Conservation (phyloP, 2,888 invertebrate genomes). For the Pterobdella sp. region DNA sequence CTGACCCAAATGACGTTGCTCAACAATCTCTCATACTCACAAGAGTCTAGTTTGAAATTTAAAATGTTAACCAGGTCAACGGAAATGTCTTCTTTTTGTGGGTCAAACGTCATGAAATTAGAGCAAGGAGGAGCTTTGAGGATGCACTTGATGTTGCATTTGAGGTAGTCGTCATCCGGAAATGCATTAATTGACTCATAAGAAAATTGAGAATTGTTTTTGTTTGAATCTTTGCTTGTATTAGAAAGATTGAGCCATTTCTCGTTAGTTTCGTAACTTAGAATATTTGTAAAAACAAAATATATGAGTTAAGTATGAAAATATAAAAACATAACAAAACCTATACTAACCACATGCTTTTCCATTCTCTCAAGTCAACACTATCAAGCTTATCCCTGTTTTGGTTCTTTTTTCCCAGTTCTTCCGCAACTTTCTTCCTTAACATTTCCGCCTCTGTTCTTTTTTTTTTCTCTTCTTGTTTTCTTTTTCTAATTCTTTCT, state of each 20-base stretch:
- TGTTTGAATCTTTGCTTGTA: too few species aligned
- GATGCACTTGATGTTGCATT: not conserved
- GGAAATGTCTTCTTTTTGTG: not conserved
- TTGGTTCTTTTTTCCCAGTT: not conserved
- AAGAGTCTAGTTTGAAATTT: not conserved
- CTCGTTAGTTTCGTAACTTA: too few species aligned
- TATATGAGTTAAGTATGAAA: not conserved
- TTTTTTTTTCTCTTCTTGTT: not conserved
- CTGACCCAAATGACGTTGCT: not conserved
- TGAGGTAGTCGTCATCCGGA: slow-evolving; percentile 7
- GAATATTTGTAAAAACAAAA: not conserved
- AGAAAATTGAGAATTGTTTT: too few species aligned
- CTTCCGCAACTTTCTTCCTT: not conserved
- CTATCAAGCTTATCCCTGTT: not conserved
- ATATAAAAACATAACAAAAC: not conserved
- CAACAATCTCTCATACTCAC: slow-evolving; percentile 6
- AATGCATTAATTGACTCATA: too few species aligned
- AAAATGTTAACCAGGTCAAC: slow-evolving; percentile 13
- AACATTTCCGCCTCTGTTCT: not conserved
- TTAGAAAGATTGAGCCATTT: too few species aligned
- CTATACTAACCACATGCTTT: not conserved
- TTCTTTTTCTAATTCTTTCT: not conserved
- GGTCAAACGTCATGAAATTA: not conserved
- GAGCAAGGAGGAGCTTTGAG: not conserved
- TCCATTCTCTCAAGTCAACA: not conserved